A percentile compares a stretch with the other conserved stretches of the same genome.
These are phyloP conservation scores for Mormyrus lacerda DNA, from an alignment of 2,113 vertebrate species.

Conservation along the genomic window DNA sequence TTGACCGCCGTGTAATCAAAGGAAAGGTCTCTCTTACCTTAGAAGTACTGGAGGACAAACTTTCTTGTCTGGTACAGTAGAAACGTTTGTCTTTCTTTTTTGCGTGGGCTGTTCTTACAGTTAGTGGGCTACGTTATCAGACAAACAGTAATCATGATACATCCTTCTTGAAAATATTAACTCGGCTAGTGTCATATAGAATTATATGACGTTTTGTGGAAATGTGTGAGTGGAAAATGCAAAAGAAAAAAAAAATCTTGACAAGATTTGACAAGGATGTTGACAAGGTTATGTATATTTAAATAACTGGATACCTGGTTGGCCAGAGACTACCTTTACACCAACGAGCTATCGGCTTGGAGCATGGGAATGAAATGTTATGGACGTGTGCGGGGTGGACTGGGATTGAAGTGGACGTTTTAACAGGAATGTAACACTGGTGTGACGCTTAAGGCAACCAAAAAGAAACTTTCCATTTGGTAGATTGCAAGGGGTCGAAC, in stretches of 20 bases:
- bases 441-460: not conserved
- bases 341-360: not conserved
- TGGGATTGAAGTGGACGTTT: not conserved
- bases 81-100: not conserved
- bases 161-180: not conserved
- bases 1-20: constrained; percentile 58
- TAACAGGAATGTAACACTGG: not conserved
- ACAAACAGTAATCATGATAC: not conserved
- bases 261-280: too few species aligned
- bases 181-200: not conserved
- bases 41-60: constrained; percentile 70
- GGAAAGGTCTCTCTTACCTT: constrained; percentile 66
- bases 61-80: constrained; percentile 70
- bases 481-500: not conserved
- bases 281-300: not conserved
- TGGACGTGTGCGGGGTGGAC: not conserved
- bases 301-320: not conserved
- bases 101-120: not conserved
- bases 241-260: not conserved
- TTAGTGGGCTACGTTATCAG: not conserved
- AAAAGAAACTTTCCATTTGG: not conserved
- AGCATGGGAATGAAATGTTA: not conserved
- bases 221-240: not conserved
- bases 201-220: not conserved
- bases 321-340: not conserved